A percentile compares a stretch with the other conserved stretches of the same genome.
These are phyloP conservation scores for Forbesichthys papilliferus DNA, from an alignment of 2,113 vertebrate species.

Conservation along the genomic window DNA sequence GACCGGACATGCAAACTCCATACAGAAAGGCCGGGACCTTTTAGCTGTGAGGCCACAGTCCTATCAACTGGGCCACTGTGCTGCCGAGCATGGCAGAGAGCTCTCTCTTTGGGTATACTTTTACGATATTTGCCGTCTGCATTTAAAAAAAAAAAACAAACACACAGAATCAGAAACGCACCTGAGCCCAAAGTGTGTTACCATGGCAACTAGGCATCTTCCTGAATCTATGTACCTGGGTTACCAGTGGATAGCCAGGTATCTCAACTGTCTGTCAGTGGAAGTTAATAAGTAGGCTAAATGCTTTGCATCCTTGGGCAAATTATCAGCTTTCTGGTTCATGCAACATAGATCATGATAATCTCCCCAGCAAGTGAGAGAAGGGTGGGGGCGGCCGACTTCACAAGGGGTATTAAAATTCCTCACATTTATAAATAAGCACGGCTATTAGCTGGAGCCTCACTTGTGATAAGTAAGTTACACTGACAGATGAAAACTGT, in stretches of 20 bases:
- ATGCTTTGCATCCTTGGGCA: constrained; percentile 64
- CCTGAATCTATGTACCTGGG: constrained; percentile 52
- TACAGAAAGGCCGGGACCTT: no score
- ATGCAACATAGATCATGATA: constrained; percentile 63
- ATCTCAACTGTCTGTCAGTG: constrained; percentile 81
- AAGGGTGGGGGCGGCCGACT: constrained; percentile 42
- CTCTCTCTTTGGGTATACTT: no score
- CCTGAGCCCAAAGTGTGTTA: constrained; percentile 28
- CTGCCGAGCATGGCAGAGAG: not conserved
- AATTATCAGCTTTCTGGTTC: constrained; percentile 71
- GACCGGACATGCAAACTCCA: no score
- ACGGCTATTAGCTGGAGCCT: constrained; percentile 44
- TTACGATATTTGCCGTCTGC: no score
- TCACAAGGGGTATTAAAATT: constrained; percentile 71
- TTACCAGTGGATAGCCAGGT: constrained; percentile 57
- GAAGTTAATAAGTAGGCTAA: constrained; percentile 76
- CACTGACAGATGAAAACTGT: constrained; percentile 57
- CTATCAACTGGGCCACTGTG: no score
- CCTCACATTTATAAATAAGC: constrained; percentile 55
- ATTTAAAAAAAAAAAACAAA: constrained; percentile 17
- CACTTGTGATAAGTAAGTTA: constrained; percentile 40
- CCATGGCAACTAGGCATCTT: constrained; percentile 62
- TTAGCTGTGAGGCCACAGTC: no score
- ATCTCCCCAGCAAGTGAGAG: constrained; percentile 38
- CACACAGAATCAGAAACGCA: constrained; percentile 3